Base-by-base conservation (phyloP, 2,797 vertebrate genomes). In the Octomys mimax region DNA sequence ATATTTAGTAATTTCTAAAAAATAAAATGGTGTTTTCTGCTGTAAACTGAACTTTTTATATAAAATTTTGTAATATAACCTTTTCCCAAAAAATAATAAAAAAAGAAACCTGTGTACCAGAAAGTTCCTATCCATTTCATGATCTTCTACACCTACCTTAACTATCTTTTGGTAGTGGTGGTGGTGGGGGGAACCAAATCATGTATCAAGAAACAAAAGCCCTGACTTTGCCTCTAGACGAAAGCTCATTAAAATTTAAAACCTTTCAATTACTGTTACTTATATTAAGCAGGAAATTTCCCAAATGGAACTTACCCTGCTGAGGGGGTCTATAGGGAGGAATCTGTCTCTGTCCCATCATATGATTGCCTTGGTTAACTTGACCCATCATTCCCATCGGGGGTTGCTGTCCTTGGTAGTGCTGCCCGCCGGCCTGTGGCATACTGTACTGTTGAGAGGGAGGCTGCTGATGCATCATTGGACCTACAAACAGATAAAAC, bases 391-490 rank as follows among this genome's bases (percentile, higher is more conserved):
- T 99, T 89, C 99, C 99, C 99, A 99, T 99, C 0, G 99, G 99
- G 22, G 99, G 99, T 98, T 99, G 99, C 95, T 99, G 99, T 39
- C 99, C 99, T 98, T 99, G 99, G 98, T 99, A 99, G 98, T 99
- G 99, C 96, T 99, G 99, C 26, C 99, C 99, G 2, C 98, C 99
- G 78, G 99, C 99, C 96, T 99, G 99, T 49, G 99, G 99, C 99
- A 99, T 99, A 98, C 98, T 99, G 98, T 99, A 99, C 96, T 99
- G 99, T 97, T 99, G 99, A 68, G 99, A 98, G 49, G 99, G 99
- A 97, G 99, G 99, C 97, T 99, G 99, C 98, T 99, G 99, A 98
- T 99, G 99, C 99, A 99, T 99, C 99, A 99, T 99, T 95, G 99
- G 99, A 97, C 99, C 99, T 99, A 98, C 22, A 70, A 93, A 95